Percentiles rank a stretch among this genome's conserved stretches.
Conservation (phyloP, 2,888 invertebrate genomes). For the Cantharis nigra region DNA sequence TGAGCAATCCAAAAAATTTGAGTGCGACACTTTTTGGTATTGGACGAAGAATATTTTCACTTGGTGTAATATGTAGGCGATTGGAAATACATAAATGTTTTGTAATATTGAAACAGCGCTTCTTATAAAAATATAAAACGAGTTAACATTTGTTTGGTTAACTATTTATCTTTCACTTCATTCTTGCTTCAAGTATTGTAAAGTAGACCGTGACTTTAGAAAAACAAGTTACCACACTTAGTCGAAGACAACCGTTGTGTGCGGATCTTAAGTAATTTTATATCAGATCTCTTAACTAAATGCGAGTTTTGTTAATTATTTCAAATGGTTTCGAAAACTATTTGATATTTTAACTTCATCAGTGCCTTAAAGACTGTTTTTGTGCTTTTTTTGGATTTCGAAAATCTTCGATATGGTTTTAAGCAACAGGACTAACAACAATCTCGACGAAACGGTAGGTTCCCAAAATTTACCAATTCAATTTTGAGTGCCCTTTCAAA, state of each 20-base stretch:
- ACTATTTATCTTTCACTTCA: conserved; percentile 47
- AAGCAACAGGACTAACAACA: conserved; percentile 38
- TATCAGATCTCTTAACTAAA: background rate
- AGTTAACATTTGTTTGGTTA: conserved; percentile 24
- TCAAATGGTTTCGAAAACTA: background rate
- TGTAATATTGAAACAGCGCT: background rate
- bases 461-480: background rate
- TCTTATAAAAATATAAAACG: conserved; percentile 17
- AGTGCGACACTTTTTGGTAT: background rate
- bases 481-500: background rate
- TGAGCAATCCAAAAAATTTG: background rate
- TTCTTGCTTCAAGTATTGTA: conserved; percentile 36
- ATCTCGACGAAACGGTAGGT: conserved; percentile 49
- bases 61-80: background rate
- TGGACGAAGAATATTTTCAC: background rate
- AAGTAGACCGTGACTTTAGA: conserved; percentile 50
- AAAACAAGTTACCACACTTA: conserved; percentile 47
- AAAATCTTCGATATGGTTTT: conserved; percentile 43
- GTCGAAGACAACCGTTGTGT: conserved; percentile 46
- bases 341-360: background rate
- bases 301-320: background rate
- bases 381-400: conserved; percentile 8
- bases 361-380: conserved; percentile 1
- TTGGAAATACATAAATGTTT: background rate
- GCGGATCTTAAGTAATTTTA: conserved; percentile 36